These are phyloP conservation scores for Monopterus albus DNA, from an alignment of 2,113 vertebrate genomes.

Conservation along the genomic window DNA sequence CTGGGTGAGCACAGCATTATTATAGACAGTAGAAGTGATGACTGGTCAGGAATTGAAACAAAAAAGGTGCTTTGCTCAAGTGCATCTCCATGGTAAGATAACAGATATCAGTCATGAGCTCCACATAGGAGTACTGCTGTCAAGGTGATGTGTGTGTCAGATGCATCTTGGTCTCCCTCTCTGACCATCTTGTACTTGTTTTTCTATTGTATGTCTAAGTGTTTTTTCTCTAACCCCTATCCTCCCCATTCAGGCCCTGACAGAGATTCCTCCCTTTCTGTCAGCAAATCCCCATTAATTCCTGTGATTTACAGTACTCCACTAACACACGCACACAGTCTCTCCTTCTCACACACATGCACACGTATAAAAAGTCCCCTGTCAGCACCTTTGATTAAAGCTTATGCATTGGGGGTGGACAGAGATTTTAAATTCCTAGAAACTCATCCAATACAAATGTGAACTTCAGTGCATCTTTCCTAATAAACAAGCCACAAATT, in stretches of 20 bases:
- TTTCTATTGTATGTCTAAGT: background rate
- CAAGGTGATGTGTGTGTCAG: background rate
- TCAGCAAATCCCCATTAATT: conserved; percentile 52
- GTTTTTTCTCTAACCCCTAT: conserved; percentile 10
- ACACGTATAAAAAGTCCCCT: conserved; percentile 21
- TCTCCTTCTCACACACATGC: background rate
- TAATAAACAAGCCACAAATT: background rate
- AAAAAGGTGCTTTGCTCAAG: no score
- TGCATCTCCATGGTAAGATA: no score
- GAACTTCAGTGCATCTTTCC: conserved; percentile 10
- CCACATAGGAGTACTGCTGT: no score
- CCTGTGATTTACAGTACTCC: background rate
- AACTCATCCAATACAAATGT: conserved; percentile 28
- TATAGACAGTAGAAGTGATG: no score
- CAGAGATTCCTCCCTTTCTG: conserved; percentile 51
- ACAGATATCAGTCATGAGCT: no score
- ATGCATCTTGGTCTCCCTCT: background rate
- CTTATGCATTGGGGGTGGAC: conserved; percentile 13
- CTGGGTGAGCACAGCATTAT: no score
- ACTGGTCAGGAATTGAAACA: no score
- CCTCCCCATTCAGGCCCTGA: background rate
- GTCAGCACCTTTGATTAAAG: conserved; percentile 59
- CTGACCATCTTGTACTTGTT: background rate
- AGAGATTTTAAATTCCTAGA: conserved; percentile 30
- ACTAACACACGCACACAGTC: background rate